phyloP scores from a whole-genome alignment of 2,797 vertebrate genomes.

The Helarctos malayanus region DNA sequence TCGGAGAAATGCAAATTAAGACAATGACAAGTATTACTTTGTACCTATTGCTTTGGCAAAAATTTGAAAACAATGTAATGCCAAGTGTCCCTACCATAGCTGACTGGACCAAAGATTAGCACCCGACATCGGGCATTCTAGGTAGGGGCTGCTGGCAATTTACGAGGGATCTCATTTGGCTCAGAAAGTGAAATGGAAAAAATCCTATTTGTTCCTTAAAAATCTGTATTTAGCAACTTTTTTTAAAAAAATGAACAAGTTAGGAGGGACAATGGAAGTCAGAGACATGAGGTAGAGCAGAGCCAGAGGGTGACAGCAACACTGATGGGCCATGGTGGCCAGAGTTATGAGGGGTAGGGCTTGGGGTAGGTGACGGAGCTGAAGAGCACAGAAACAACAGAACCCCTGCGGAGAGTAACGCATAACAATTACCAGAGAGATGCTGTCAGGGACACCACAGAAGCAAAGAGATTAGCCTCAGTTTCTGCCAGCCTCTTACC shows the following conservation, averaged over 20 bases:
- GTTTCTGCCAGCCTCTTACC: background rate
- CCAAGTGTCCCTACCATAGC: background rate
- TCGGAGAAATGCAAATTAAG: background rate
- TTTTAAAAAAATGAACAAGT: background rate
- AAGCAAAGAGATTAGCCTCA: background rate
- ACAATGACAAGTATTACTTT: background rate
- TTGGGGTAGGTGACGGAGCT: background rate
- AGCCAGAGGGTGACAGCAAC: accelerated
- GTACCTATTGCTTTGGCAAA: background rate
- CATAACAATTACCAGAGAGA: background rate
- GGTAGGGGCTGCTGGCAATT: background rate
- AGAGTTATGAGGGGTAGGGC: too few relatives aligned
- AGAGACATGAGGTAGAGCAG: background rate
- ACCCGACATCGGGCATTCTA: background rate
- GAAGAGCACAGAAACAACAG: background rate
- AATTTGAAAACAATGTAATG: background rate
- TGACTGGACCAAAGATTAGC: background rate
- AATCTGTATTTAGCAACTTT: background rate
- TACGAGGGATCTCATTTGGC: background rate
- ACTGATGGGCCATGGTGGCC: accelerated
- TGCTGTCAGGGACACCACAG: accelerated
- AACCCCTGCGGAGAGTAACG: background rate
- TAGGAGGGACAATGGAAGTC: background rate
- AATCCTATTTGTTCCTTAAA: background rate
- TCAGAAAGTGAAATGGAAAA: background rate